Conservation (phyloP, 2,888 invertebrate species). For the Lasioglossum lativentre region DNA sequence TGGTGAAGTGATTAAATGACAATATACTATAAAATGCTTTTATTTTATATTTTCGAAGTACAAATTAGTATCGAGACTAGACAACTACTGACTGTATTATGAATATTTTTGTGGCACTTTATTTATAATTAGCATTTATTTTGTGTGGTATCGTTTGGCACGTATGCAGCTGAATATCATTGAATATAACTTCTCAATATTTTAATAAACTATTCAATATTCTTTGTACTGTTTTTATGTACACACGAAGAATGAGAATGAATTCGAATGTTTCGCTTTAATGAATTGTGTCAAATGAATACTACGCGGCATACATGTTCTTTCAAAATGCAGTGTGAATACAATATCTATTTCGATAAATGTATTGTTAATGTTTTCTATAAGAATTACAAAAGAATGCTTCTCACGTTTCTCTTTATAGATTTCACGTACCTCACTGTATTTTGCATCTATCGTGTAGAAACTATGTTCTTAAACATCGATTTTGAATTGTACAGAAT, state of each 20-base stretch:
- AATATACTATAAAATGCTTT: conserved; percentile 55
- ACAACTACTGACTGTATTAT: conserved; percentile 79
- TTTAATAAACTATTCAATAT: conserved; percentile 42
- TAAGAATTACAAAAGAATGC: conserved; percentile 23
- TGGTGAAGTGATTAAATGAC: neutral
- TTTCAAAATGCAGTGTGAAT: conserved; percentile 45
- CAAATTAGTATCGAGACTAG: conserved; percentile 82
- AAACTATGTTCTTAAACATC: conserved; percentile 46
- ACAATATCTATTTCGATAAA: conserved; percentile 40
- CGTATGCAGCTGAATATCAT: conserved; percentile 41
- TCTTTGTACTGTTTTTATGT: conserved; percentile 59
- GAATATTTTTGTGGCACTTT: conserved; percentile 72
- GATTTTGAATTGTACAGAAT: conserved; percentile 19
- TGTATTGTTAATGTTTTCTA: conserved; percentile 26
- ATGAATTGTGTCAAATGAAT: conserved; percentile 38
- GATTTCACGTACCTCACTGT: conserved; percentile 12
- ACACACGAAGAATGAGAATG: conserved; percentile 34
- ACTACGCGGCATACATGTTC: conserved; percentile 33
- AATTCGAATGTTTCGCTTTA: conserved; percentile 26
- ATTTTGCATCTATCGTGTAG: conserved; percentile 16
- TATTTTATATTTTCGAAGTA: conserved; percentile 81
- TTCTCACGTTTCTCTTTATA: conserved; percentile 4
- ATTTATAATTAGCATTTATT: conserved; percentile 61
- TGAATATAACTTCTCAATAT: conserved; percentile 45
- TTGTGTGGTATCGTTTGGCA: conserved; percentile 52